Evolutionary conservation across 2,797 vertebrate species (phyloP).

Genomic region (Ctenochaetus hawaiiensis): DNA sequence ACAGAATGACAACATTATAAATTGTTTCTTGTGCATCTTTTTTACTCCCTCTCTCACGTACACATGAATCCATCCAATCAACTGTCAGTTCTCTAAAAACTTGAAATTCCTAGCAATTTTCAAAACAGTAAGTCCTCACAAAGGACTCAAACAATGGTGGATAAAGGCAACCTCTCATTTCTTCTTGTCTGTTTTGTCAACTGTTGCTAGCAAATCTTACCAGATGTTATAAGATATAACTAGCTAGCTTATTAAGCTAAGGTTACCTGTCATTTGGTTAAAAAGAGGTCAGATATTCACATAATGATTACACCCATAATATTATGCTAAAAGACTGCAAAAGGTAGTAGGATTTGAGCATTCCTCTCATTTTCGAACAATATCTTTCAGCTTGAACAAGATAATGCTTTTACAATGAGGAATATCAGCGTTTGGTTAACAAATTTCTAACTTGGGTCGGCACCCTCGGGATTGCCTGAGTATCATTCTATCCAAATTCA

Average conservation of each 20-base stretch:
- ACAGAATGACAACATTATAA: conserved; percentile 15
- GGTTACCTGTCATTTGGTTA: too few species aligned
- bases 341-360: not conserved
- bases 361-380: not conserved
- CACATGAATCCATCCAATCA: conserved; percentile 15
- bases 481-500: not conserved
- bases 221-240: too few species aligned
- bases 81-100: not conserved
- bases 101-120: not conserved
- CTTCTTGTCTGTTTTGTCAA: not conserved
- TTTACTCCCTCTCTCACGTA: not conserved
- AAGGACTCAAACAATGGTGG: too few species aligned
- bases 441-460: not conserved
- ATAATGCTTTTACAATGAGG: not conserved
- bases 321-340: too few species aligned
- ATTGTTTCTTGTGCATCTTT: not conserved
- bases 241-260: too few species aligned
- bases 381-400: too few species aligned
- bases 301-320: not conserved
- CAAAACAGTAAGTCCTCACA: not conserved
- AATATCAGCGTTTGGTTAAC: too few species aligned
- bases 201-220: too few species aligned
- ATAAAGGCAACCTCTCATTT: not conserved
- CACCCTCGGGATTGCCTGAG: too few species aligned
- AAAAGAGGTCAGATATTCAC: too few species aligned